These are phyloP conservation scores for Leptinotarsa undecemlineata DNA, from an alignment of 1,140 invertebrate species.

Conservation along the genomic window DNA sequence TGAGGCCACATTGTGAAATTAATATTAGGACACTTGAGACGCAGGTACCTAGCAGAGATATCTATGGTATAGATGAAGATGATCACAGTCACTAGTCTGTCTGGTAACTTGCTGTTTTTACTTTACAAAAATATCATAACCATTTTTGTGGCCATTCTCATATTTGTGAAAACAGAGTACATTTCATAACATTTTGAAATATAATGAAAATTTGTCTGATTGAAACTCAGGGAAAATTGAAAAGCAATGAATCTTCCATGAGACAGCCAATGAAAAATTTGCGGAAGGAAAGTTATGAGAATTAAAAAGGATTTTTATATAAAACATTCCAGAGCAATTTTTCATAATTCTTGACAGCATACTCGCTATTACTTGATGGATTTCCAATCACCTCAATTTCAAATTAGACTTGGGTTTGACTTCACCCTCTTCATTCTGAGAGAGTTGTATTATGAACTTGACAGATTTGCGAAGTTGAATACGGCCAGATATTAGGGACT, in stretches of 20 bases:
- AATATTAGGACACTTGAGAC: no score
- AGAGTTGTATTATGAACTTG: slow-evolving; percentile 13
- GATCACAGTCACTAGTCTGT: no score
- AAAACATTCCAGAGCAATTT: slow-evolving; percentile 11
- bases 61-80: no score
- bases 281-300: background rate
- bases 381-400: slow-evolving; percentile 45
- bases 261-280: background rate
- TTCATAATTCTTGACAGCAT: slow-evolving; percentile 41
- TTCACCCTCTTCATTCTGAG: slow-evolving; percentile 21
- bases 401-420: slow-evolving; percentile 42
- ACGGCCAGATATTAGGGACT: background rate
- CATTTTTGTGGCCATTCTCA: no score
- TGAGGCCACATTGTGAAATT: no score
- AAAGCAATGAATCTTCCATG: background rate
- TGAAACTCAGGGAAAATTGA: background rate
- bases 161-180: no score
- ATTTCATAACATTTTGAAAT: no score
- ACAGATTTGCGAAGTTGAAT: slow-evolving; percentile 30
- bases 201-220: no score
- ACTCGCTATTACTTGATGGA: slow-evolving; percentile 41
- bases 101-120: no score
- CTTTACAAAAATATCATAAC: no score
- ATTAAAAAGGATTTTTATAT: background rate
- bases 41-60: no score